phyloP scores from a whole-genome alignment of 2,888 invertebrate genomes.

The Falcaria lacertinaria region DNA sequence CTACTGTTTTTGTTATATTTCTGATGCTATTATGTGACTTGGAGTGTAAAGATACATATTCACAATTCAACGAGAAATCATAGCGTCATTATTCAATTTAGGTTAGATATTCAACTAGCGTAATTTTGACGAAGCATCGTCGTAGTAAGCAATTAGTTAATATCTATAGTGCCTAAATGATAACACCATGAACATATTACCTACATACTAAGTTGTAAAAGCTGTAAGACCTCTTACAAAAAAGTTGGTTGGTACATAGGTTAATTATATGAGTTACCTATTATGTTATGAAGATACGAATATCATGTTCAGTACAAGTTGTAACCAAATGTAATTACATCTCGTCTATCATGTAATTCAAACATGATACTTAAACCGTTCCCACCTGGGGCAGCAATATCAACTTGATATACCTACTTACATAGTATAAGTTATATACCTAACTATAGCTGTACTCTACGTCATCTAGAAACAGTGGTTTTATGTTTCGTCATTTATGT shows the following conservation, averaged over 20 bases:
- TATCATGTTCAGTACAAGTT: constrained; percentile 14
- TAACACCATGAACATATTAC: no score
- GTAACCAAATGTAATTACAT: constrained; percentile 18
- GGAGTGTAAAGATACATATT: neutral
- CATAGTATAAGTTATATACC: neutral
- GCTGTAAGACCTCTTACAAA: no score
- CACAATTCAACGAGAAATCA: neutral
- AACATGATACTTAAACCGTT: neutral
- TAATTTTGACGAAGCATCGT: no score
- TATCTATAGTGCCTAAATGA: no score
- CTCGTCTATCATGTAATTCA: constrained; percentile 2
- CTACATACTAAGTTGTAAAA: no score
- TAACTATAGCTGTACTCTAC: neutral
- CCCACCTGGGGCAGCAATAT: constrained; percentile 17
- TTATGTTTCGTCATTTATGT: neutral
- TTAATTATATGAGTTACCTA: no score
- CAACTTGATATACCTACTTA: constrained; percentile 4
- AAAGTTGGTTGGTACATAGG: no score
- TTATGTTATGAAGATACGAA: constrained; percentile 9
- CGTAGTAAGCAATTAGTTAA: no score
- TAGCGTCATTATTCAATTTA: no score
- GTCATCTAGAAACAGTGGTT: neutral
- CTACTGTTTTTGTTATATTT: no score
- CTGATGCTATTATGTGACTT: no score
- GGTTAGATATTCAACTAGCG: no score